Evolutionary conservation across 2,797 vertebrate genomes (phyloP), one percentile per base, ranked within the genome.

Genomic region (Sebastes baramenuke): DNA sequence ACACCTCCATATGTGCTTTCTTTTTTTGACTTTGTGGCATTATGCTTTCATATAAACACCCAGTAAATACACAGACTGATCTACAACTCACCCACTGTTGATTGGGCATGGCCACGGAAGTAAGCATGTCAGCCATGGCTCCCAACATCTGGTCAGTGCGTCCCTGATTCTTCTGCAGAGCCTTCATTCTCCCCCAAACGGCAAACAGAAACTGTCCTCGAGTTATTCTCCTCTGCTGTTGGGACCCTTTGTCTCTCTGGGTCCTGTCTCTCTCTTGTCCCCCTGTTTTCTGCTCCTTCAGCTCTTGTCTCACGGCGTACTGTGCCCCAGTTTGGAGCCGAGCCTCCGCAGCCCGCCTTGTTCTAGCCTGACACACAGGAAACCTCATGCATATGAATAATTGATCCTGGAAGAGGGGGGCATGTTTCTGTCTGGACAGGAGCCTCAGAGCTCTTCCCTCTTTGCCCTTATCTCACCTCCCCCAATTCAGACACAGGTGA

Each of bases 121-220:
- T 97, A 66, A 98, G 95, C 94, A 98, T 94, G 67, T 98, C 97
- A 25, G 96, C 97, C 96, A 98, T 97, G 81, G 97, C 97, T 88
- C 97, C 97, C 80, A 98, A 93, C 94, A 98, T 97, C 95, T 97
- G 96, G 95, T 98, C 96, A 11, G 97, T 97, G 78, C 96, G 96
- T 80, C 96, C 97, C 83, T 92, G 94, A 85, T 95, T 96, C 92
- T 95, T 96, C 87, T 95, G 96, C 1, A 96, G 91, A 77, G 96
- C 94, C 86, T 97, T 97, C 96, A 97, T 96, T 81, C 66, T 93
- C 22, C 65, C 30, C 30, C 72, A 67, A 62, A 14, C 42, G 0
- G 34, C 68, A 52, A 64, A 67, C 49, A 34, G 67, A 77, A 61
- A 29, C 36, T 59, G 61, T 29, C 72, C 81, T 79, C 25, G 25